A percentile compares a stretch with the other conserved stretches of the same genome.
These are phyloP conservation scores for Rhadina sibilatrix DNA, from an alignment of 2,113 vertebrate genomes.

Conservation along the genomic window DNA sequence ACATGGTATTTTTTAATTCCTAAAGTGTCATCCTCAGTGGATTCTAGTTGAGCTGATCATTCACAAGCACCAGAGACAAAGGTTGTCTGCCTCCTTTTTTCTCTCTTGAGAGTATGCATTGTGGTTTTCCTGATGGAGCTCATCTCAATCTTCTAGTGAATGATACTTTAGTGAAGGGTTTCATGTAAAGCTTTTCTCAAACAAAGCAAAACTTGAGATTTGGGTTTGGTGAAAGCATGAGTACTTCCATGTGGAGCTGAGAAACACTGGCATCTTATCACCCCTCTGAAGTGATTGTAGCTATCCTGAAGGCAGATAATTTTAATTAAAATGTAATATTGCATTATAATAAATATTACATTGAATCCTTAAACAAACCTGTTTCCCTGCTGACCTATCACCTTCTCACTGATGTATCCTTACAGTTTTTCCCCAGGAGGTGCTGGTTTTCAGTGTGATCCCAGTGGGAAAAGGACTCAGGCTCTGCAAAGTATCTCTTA, in stretches of 20 bases:
- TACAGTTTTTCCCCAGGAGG: not conserved
- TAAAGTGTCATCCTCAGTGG: not conserved
- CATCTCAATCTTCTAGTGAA: not conserved
- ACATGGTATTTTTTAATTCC: not conserved
- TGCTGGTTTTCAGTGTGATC: not conserved
- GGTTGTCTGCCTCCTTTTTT: not conserved
- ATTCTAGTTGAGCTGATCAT: not conserved
- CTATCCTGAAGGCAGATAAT: not conserved
- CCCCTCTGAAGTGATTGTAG: not conserved
- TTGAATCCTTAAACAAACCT: not conserved
- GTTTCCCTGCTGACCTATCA: not conserved
- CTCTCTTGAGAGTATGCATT: not conserved
- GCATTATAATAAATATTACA: not conserved
- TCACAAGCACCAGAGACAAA: not conserved
- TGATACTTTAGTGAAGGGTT: not conserved
- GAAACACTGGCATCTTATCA: not conserved
- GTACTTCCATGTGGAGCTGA: not conserved
- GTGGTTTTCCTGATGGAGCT: not conserved
- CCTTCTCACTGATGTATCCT: not conserved
- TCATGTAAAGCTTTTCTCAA: not conserved
- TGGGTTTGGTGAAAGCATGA: not conserved
- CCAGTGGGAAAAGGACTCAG: not conserved
- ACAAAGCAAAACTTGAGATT: not conserved
- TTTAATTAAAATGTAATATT: not conserved
- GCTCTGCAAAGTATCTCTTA: not conserved